These are phyloP conservation scores for Yponomeuta malinellus DNA, from an alignment of 2,888 invertebrate genomes.

Conservation along the genomic window DNA sequence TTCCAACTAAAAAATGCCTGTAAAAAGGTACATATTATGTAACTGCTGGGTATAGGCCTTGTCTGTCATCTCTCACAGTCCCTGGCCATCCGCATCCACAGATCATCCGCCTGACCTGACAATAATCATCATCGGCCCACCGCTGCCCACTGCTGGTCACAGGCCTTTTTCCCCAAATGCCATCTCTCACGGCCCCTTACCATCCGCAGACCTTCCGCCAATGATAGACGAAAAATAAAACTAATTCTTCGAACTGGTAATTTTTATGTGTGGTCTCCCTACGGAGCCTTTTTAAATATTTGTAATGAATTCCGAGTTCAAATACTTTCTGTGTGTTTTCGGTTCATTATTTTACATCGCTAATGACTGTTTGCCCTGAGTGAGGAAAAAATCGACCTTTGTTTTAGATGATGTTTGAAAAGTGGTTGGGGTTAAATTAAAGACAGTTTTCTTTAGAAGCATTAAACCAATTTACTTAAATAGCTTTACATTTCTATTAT, in stretches of 20 bases:
- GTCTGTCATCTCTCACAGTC: no score
- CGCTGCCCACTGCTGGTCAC: no score
- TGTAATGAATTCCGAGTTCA: slow-evolving; percentile 62
- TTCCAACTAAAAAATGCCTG: neutral
- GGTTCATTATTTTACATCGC: slow-evolving; percentile 20
- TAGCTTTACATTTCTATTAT: neutral
- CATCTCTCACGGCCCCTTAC: no score
- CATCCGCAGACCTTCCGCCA: no score
- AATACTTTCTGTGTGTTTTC: slow-evolving; percentile 43
- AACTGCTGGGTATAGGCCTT: neutral
- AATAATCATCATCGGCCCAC: no score
- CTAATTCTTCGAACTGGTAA: no score
- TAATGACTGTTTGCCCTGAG: slow-evolving; percentile 50
- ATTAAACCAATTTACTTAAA: no score
- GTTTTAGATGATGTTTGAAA: no score
- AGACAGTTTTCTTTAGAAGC: neutral
- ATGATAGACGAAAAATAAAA: no score
- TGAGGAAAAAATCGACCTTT: neutral
- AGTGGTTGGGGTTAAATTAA: neutral
- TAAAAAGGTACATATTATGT: neutral
- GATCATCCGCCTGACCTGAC: no score
- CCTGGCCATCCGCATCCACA: no score
- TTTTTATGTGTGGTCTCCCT: slow-evolving; percentile 32
- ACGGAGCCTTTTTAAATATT: slow-evolving; percentile 56
- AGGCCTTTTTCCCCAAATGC: no score